Conservation (phyloP, 2,888 invertebrate species). For the Plagodis dolabraria region DNA sequence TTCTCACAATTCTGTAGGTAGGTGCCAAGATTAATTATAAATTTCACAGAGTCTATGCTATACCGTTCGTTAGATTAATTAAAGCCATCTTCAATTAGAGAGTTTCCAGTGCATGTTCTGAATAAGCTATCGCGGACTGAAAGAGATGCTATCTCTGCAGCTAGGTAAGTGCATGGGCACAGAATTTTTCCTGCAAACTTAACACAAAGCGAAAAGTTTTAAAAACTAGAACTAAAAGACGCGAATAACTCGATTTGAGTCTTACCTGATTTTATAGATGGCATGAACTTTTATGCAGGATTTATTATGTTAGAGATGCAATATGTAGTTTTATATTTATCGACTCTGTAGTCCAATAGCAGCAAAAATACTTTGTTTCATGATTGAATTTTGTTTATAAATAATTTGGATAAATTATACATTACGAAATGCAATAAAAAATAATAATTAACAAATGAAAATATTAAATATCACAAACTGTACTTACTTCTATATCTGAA, state of each 20-base stretch:
- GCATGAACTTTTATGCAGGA: constrained; percentile 19
- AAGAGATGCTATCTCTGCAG: constrained; percentile 19
- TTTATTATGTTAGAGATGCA: not conserved
- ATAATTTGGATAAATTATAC: too few relatives aligned
- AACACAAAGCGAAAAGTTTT: constrained; percentile 26
- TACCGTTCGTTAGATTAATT: constrained; percentile 20
- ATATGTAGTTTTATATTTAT: constrained; percentile 7
- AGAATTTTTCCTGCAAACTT: constrained; percentile 22
- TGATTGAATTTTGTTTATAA: too few relatives aligned
- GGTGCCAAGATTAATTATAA: constrained; percentile 12
- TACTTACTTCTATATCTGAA: too few relatives aligned
- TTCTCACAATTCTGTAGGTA: too few relatives aligned
- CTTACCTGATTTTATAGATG: constrained; percentile 28
- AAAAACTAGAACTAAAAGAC: constrained; percentile 26
- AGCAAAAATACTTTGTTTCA: too few relatives aligned
- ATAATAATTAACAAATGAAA: too few relatives aligned
- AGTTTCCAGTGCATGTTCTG: constrained; percentile 22
- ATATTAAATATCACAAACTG: too few relatives aligned
- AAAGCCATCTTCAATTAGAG: constrained; percentile 12
- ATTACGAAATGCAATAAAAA: too few relatives aligned
- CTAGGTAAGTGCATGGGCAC: not conserved
- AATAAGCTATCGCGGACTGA: constrained; percentile 11
- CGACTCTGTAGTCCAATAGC: too few relatives aligned
- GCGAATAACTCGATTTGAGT: constrained; percentile 33
- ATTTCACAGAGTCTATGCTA: constrained; percentile 4